These are phyloP conservation scores for Brachionus koreanus DNA, from an alignment of 1,140 invertebrate genomes.

Conservation along the genomic window DNA sequence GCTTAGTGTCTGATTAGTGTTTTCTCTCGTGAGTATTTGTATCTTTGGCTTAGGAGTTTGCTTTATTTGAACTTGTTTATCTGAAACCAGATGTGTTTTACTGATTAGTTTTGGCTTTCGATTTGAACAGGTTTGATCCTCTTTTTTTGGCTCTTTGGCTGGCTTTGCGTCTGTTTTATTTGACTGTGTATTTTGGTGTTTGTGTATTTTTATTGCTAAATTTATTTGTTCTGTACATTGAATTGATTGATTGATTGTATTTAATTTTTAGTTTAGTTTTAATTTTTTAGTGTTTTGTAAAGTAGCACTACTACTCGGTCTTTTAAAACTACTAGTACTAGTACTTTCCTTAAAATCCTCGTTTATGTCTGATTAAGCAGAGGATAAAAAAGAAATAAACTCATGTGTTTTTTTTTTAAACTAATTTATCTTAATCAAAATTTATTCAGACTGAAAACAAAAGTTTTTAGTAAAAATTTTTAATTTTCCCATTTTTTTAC, in stretches of 20 bases:
- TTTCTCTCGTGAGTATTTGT: neutral
- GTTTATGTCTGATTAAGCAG: neutral
- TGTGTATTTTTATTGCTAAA: neutral
- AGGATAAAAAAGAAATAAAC: no score
- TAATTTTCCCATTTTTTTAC: no score
- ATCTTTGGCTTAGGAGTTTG: conserved; percentile 15
- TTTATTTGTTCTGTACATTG: conserved; percentile 14
- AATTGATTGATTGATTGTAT: neutral
- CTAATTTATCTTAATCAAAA: no score
- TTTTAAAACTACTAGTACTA: neutral
- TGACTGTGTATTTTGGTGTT: neutral
- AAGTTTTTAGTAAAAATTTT: no score
- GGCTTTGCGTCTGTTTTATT: neutral
- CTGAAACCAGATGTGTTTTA: neutral
- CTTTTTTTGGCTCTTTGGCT: neutral
- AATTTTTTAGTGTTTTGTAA: conserved; percentile 32
- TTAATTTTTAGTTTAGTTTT: conserved; percentile 35
- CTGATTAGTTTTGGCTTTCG: conserved; percentile 16
- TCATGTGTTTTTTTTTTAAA: no score
- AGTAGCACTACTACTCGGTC: conserved; percentile 6
- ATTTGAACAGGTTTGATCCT: neutral
- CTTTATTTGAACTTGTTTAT: neutral
- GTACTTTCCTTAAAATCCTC: neutral
- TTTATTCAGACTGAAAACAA: no score
- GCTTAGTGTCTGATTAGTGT: neutral